These are phyloP conservation scores for Gasterosteus aculeatus DNA, from an alignment of 2,113 vertebrate genomes.

Conservation along the genomic window DNA sequence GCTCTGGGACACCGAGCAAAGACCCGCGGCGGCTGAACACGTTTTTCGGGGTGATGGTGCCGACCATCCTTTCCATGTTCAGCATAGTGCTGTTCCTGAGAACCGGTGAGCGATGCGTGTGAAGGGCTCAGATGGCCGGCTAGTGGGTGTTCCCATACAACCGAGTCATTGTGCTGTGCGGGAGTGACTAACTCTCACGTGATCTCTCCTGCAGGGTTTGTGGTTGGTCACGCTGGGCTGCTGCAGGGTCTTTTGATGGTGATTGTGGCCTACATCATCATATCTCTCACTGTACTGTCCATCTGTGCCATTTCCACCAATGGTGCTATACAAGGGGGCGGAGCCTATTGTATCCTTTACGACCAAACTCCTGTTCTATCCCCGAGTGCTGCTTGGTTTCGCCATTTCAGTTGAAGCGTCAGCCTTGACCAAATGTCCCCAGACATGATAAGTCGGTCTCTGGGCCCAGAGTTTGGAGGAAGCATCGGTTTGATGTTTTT, in stretches of 20 bases:
- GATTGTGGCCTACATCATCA: constrained; percentile 88
- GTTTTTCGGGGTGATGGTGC: constrained; percentile 92
- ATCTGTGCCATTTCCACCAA: constrained; percentile 95
- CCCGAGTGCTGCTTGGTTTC: background rate
- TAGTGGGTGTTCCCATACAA: constrained; percentile 9
- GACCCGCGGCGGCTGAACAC: constrained; percentile 85
- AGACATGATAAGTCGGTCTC: constrained; percentile 94
- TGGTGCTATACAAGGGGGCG: constrained; percentile 89
- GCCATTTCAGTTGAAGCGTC: background rate
- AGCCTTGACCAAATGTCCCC: constrained; percentile 55
- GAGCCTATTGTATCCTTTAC: constrained; percentile 92
- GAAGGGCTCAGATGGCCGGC: no score
- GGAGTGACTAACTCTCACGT: constrained; percentile 21
- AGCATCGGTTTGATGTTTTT: constrained; percentile 96
- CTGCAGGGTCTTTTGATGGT: constrained; percentile 89
- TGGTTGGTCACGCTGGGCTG: constrained; percentile 90
- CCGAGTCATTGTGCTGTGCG: constrained; percentile 25
- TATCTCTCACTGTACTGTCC: constrained; percentile 89
- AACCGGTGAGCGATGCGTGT: constrained; percentile 80
- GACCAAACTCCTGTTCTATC: background rate
- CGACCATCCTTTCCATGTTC: constrained; percentile 93
- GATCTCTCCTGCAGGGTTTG: constrained; percentile 83
- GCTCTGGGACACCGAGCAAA: constrained; percentile 32
- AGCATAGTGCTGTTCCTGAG: constrained; percentile 91
- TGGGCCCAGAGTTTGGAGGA: constrained; percentile 93